Base-by-base conservation (phyloP, 1,140 invertebrate species). In the Musca domestica region DNA sequence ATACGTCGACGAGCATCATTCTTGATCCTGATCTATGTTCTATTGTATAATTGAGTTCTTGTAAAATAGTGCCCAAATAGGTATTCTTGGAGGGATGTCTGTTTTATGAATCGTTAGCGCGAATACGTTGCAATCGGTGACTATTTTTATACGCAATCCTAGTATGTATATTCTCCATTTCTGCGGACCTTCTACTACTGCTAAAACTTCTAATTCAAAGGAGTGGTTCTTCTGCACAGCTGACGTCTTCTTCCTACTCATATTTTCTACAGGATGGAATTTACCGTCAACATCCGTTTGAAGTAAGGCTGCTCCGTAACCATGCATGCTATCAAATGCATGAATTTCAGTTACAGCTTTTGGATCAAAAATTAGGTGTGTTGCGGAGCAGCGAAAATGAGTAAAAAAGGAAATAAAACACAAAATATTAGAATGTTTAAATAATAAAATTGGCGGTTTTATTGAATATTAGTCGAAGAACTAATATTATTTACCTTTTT, bases 141-240 rank as follows among this genome's bases (percentile, higher is more conserved):
- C 48, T 10, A 73, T 66, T 12, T 54, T 69, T 30, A 74, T 66
- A 0, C 25, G 20, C 3, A 68, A 54, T 4, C 64, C 68, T 14
- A 71, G 46, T 0, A 72, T 12, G 65, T 72, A 72, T 2, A 67
- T 23, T n/a, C 68, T 19, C 63, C 65, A 73, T 19, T 72, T 71
- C 17, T 69, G 54, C 1, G 71, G 3, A 5, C 70, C 67, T 22
- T 30, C 19, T 19, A 67, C 1, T 73, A 22, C 64, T 80, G n/a
- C n/a, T n/a, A n/a, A n/a, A n/a, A n/a, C n/a, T n/a, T n/a, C n/a
- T n/a, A n/a, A n/a, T n/a, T n/a, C 73, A 56, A 72, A 77, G 10
- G 71, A 73, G 69, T 73, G 71, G 46, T 75, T 76, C n/a, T 71
- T 72, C 27, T 67, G 48, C 67, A 77, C 71, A 19, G 68, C 15